Evolutionary conservation across 2,797 vertebrate species (phyloP), one percentile per base, ranked within the genome.

Genomic region (Sebastes steindachneri): DNA sequence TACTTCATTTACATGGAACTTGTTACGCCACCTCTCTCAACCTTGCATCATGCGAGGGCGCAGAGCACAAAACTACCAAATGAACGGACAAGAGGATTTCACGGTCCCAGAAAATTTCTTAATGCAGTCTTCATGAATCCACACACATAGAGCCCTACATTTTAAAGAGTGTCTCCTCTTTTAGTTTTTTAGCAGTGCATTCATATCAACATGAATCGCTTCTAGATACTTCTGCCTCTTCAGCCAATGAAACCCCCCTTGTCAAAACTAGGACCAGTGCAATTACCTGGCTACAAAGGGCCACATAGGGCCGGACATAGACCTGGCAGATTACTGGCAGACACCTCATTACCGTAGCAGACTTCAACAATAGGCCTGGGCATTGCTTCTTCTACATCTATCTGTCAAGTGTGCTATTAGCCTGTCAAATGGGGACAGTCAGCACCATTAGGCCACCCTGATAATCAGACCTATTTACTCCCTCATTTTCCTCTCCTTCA

Each of bases 401-500:
- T 95, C 93, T 93, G 91, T 96, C 94, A 95, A 92, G 92, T 81
- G 89, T 86, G 84, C 92, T 91, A 96, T 95, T 95, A 95, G 89
- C 92, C 88, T 91, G 94, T 95, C 95, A 95, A 93, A 90, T 71
- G 74, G 89, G 86, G 87, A 93, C 88, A 91, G 93, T 90, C 88
- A 79, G 86, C 68, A 79, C 92, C 89, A 95, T 95, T 95, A 95
- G 86, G 86, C 89, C 88, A 85, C 87, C 84, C 86, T 93, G 89
- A 94, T 95, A 94, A 95, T 95, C 94, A 95, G 86, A 87, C 89
- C 92, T 92, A 95, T 95, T 95, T 95, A 95, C 90, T 88, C 82
- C 69, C 74, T 90, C 87, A 80, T 93, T 94, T 91, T 88, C 83
- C 81, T 84, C 84, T 87, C 82, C 77, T 88, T 92, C 84, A 79